Conservation (phyloP, 2,888 invertebrate species). For the Bugulina stolonifera region DNA sequence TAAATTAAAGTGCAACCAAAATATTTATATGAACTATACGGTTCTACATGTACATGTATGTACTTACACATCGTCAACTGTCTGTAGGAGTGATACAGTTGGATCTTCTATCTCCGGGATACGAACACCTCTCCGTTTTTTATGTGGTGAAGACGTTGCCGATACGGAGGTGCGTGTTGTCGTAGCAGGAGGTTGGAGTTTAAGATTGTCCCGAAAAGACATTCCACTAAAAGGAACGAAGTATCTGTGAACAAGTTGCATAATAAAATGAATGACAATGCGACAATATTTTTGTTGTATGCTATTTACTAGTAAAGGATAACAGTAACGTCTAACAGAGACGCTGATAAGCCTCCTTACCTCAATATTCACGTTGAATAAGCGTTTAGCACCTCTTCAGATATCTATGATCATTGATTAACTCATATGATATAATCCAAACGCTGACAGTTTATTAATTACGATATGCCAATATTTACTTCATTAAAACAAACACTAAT, state of each 20-base stretch:
- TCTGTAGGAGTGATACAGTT: background rate
- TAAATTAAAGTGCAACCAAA: too few relatives aligned
- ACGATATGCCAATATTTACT: background rate
- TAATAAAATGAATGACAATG: too few relatives aligned
- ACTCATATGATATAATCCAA: too few relatives aligned
- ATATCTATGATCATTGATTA: background rate
- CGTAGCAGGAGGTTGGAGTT: background rate
- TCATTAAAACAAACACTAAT: background rate
- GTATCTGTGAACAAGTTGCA: too few relatives aligned
- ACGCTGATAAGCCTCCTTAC: too few relatives aligned
- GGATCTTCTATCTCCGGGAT: background rate
- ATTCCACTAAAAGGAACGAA: background rate
- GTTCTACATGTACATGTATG: too few relatives aligned
- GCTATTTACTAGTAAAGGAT: too few relatives aligned
- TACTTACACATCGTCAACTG: constrained; percentile 15
- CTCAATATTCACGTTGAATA: too few relatives aligned
- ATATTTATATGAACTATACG: too few relatives aligned
- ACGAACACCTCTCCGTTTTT: constrained; percentile 17
- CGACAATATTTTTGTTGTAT: too few relatives aligned
- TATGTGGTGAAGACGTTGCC: background rate
- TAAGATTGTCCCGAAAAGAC: background rate
- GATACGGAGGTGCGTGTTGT: background rate
- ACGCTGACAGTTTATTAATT: background rate
- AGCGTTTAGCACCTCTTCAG: too few relatives aligned
- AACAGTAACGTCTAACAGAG: too few relatives aligned